A percentile compares a stretch with the other conserved stretches of the same genome.
These are phyloP conservation scores for Myrmecobius fasciatus DNA, from an alignment of 2,113 vertebrate species.

Conservation along the genomic window DNA sequence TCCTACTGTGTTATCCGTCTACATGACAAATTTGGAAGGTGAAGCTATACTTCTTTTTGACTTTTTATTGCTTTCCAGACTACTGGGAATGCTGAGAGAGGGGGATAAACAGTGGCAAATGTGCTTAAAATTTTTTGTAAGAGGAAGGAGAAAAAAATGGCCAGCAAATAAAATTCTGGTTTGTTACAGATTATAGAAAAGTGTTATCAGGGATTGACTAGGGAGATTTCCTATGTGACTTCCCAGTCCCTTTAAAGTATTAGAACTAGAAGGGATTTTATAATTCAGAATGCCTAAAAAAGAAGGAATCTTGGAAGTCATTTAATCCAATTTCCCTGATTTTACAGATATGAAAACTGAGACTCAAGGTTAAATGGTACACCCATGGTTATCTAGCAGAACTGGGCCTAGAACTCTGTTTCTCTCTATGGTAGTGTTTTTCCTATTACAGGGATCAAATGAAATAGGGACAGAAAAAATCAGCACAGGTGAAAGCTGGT, in stretches of 20 bases:
- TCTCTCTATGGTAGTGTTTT: neutral
- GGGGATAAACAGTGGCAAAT: slow-evolving; percentile 72
- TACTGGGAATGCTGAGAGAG: slow-evolving; percentile 82
- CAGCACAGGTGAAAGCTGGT: neutral
- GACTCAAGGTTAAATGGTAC: neutral
- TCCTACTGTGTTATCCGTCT: slow-evolving; percentile 86
- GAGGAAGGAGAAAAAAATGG: slow-evolving; percentile 13
- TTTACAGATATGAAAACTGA: neutral
- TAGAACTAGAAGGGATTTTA: neutral
- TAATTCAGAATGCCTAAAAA: neutral
- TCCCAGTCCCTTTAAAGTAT: neutral
- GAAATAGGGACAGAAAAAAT: neutral
- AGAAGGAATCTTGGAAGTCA: neutral
- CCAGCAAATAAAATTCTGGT: neutral
- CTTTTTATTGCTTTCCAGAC: slow-evolving; percentile 89
- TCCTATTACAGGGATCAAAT: neutral
- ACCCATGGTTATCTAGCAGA: neutral
- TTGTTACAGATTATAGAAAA: slow-evolving; percentile 63
- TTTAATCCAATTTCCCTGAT: neutral
- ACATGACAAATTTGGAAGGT: slow-evolving; percentile 86
- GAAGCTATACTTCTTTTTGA: slow-evolving; percentile 87
- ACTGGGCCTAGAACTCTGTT: neutral
- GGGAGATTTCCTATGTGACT: slow-evolving; percentile 42
- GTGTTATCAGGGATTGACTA: slow-evolving; percentile 8
- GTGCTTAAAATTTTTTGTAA: slow-evolving; percentile 75